A percentile compares a stretch with the other conserved stretches of the same genome.
phyloP scores from a whole-genome alignment of 2,888 invertebrate genomes.

The Polydrusus tereticollis region DNA sequence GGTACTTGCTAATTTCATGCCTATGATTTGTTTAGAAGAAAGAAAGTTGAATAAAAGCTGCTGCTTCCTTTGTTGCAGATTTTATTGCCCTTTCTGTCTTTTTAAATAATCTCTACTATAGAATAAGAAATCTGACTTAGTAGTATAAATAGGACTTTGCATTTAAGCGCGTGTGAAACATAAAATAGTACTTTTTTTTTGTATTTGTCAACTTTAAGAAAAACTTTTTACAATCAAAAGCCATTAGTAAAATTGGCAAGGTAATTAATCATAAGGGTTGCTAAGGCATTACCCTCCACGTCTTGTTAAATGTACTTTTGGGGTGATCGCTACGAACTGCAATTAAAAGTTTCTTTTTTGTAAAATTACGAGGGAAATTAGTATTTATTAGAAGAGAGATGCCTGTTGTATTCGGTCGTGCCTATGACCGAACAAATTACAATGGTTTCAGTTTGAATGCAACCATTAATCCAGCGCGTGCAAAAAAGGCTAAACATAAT shows the following conservation, averaged over 20 bases:
- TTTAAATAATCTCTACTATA: too few relatives aligned
- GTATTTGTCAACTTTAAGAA: neutral
- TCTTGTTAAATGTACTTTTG: neutral
- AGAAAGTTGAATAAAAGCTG: conserved; percentile 16
- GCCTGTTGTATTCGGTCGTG: too few relatives aligned
- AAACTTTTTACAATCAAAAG: conserved; percentile 1
- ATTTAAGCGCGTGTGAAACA: neutral
- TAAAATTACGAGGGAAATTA: too few relatives aligned
- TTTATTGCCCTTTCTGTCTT: too few relatives aligned
- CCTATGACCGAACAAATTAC: too few relatives aligned
- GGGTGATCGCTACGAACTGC: neutral
- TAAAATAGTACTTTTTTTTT: neutral
- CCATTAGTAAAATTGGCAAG: neutral
- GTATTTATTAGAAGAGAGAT: too few relatives aligned
- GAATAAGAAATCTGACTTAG: neutral
- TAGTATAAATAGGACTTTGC: neutral
- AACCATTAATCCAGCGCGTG: too few relatives aligned
- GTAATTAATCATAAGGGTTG: conserved; percentile 3
- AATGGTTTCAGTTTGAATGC: too few relatives aligned
- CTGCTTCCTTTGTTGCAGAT: too few relatives aligned
- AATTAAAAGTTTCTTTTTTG: neutral
- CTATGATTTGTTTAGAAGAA: too few relatives aligned
- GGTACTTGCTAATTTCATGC: too few relatives aligned
- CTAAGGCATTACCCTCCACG: neutral
- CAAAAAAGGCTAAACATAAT: too few relatives aligned